Conservation (phyloP, 2,113 vertebrate genomes). For the Colaptes auratus region DNA sequence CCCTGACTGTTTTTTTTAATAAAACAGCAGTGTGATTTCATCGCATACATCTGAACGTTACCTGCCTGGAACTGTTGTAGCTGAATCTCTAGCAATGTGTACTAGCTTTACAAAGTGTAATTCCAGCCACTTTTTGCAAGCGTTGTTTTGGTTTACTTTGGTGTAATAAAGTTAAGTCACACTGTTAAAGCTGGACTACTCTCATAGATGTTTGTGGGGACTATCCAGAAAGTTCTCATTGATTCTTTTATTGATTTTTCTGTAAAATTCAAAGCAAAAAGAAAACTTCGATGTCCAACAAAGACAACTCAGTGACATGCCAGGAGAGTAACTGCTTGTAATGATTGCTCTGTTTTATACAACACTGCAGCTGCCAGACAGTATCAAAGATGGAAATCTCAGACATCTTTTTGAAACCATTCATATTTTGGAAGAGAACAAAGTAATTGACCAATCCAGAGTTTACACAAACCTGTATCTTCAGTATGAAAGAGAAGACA, state of each 20-base stretch:
- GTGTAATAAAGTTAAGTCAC: constrained; percentile 31
- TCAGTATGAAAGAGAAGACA: not conserved
- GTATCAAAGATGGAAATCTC: not conserved
- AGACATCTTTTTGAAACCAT: not conserved
- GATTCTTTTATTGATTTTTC: not conserved
- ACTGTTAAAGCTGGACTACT: not conserved
- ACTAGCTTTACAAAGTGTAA: not conserved
- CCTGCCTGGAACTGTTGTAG: constrained; percentile 45
- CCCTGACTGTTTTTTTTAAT: not conserved
- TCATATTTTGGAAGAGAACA: not conserved
- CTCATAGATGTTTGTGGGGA: not conserved
- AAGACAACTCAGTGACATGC: accelerated
- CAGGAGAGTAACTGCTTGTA: not conserved
- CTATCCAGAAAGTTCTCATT: not conserved
- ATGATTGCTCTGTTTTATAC: not conserved
- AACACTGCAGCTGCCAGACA: not conserved
- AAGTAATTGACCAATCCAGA: not conserved
- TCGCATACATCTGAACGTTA: not conserved
- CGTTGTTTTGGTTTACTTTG: not conserved
- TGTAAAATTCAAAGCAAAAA: not conserved
- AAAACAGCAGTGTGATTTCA: not conserved
- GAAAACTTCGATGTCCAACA: not conserved
- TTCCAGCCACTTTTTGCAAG: not conserved
- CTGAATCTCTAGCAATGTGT: not conserved
- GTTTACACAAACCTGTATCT: not conserved